Conservation (phyloP, 2,888 invertebrate genomes). For the Drosophila kanekoi region DNA sequence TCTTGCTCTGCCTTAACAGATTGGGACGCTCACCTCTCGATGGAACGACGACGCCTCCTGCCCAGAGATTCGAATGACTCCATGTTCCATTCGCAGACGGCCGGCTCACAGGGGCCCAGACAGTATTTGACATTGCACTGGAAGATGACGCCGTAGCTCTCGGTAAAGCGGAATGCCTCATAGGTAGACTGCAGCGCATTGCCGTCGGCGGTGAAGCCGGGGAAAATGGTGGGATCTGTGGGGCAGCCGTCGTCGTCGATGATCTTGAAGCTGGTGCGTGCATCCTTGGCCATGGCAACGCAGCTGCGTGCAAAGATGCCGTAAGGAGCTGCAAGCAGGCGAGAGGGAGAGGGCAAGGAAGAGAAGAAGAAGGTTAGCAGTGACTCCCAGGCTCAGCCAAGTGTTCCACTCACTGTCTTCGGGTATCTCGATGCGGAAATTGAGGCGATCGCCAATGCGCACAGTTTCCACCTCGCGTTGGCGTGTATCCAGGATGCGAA, state of each 20-base stretch:
- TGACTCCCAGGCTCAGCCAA: not conserved
- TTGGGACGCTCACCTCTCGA: conserved; percentile 80
- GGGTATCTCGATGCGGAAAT: conserved; percentile 97
- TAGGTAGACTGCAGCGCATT: conserved; percentile 96
- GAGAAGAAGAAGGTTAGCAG: not conserved
- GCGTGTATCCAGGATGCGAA: conserved; percentile 94
- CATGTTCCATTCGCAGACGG: conserved; percentile 95
- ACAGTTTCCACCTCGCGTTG: conserved; percentile 97
- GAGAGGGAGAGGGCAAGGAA: conserved; percentile 14
- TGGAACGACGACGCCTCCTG: conserved; percentile 90
- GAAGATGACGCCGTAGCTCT: conserved; percentile 98
- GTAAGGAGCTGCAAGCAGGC: conserved; percentile 91
- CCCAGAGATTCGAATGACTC: conserved; percentile 97
- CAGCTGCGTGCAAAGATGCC: conserved; percentile 98
- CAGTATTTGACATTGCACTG: conserved; percentile 99
- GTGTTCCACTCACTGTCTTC: conserved; percentile 92
- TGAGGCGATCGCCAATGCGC: conserved; percentile 96
- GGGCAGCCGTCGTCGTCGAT: conserved; percentile 98
- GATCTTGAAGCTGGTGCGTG: conserved; percentile 97
- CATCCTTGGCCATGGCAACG: conserved; percentile 98
- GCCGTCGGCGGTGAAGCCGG: conserved; percentile 95
- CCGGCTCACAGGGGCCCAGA: conserved; percentile 96
- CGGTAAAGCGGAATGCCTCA: conserved; percentile 97
- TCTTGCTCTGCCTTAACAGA: not conserved
- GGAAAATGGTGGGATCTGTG: conserved; percentile 96